These are phyloP conservation scores for Teleogryllus oceanicus DNA, from an alignment of 2,888 invertebrate genomes.

Conservation along the genomic window DNA sequence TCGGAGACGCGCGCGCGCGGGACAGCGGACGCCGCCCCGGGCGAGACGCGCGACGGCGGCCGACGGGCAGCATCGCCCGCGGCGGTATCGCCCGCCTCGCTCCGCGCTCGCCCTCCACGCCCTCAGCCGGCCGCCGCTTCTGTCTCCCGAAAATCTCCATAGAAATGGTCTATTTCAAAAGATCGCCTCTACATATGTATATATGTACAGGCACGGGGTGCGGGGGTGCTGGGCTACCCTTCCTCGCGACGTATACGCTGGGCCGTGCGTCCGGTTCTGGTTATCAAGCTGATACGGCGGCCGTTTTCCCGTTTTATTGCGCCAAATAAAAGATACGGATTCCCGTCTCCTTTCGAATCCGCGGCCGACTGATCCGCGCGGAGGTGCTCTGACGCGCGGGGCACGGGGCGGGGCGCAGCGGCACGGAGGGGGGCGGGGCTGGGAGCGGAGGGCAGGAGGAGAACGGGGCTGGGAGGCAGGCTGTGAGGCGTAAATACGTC, in stretches of 20 bases:
- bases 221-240: neutral
- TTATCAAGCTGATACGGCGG: neutral
- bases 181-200: constrained; percentile 18
- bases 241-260: neutral
- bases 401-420: too few relatives aligned
- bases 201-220: neutral
- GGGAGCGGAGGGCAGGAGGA: too few relatives aligned
- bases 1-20: neutral
- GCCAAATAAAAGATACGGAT: constrained; percentile 18
- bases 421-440: too few relatives aligned
- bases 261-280: constrained; percentile 1
- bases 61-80: neutral
- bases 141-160: constrained; percentile 4
- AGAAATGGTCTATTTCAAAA: constrained; percentile 10
- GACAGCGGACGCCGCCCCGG: neutral
- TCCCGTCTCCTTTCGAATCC: neutral
- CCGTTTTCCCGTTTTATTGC: neutral
- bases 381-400: neutral
- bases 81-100: neutral
- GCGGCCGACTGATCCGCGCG: neutral
- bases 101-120: neutral
- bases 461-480: too few relatives aligned
- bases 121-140: neutral
- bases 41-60: neutral
- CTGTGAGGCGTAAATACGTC: neutral